Percentiles rank a stretch among this genome's conserved stretches.
phyloP scores from a whole-genome alignment of 2,113 vertebrate species.

The Chauna torquata region DNA sequence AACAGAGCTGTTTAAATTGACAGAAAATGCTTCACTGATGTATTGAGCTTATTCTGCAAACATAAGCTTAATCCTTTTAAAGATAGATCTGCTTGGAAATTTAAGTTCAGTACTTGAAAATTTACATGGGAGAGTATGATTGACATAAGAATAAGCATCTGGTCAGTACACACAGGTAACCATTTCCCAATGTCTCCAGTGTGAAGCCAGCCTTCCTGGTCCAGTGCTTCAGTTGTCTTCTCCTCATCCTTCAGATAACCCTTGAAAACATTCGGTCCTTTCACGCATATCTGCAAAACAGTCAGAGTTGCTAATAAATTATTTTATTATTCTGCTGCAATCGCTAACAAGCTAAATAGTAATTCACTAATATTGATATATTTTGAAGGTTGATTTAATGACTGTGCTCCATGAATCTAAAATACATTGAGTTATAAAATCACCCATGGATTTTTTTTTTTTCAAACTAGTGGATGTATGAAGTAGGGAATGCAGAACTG shows the following conservation, averaged over 20 bases:
- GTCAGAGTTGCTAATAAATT: not conserved
- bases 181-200: conserved; percentile 97
- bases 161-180: conserved; percentile 83
- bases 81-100: not conserved
- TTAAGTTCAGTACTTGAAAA: not conserved
- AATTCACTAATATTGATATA: not conserved
- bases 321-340: not conserved
- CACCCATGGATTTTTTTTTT: not conserved
- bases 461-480: not conserved
- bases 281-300: conserved; percentile 91
- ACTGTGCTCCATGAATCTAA: not conserved
- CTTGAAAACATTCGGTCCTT: conserved; percentile 97
- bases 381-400: not conserved
- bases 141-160: not conserved
- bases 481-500: not conserved
- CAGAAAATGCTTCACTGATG: not conserved
- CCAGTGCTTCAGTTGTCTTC: conserved; percentile 89
- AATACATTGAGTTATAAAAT: not conserved
- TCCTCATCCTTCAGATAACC: conserved; percentile 95
- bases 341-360: not conserved
- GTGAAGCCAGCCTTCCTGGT: conserved; percentile 93
- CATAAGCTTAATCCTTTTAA: not conserved
- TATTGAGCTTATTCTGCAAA: not conserved
- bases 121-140: not conserved
- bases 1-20: not conserved